Evolutionary conservation across 2,113 vertebrate species (phyloP).

Genomic region (Micronycteris hirsuta): DNA sequence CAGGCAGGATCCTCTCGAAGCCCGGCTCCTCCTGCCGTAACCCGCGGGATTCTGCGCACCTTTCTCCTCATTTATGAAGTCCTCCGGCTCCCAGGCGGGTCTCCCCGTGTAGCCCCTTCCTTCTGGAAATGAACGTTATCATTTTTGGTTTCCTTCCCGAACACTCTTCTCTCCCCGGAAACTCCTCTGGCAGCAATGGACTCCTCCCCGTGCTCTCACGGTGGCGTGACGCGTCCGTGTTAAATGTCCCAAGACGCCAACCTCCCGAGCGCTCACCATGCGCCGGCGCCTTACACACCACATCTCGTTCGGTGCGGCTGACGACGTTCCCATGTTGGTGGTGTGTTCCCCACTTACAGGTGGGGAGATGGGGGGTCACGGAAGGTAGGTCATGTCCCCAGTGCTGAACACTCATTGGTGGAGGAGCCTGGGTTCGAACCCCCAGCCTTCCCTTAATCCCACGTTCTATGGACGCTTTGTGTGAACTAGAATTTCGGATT

Average conservation of each 20-base stretch:
- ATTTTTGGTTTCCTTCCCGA: neutral
- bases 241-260: neutral
- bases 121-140: neutral
- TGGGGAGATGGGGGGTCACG: neutral
- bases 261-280: neutral
- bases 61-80: neutral
- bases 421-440: neutral
- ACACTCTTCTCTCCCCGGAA: neutral
- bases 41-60: neutral
- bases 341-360: neutral
- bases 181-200: neutral
- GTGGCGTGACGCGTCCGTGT: neutral
- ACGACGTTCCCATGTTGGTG: neutral
- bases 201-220: neutral
- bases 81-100: neutral
- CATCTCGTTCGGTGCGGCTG: neutral
- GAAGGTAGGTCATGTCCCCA: neutral
- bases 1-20: neutral
- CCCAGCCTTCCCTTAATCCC: neutral
- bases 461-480: neutral
- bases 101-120: neutral
- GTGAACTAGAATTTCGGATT: neutral
- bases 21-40: neutral
- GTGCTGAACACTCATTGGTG: neutral
- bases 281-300: fast-evolving